A percentile compares a stretch with the other conserved stretches of the same genome.
These are phyloP conservation scores for Trematomus bernacchii DNA, from an alignment of 2,797 vertebrate species.

Conservation along the genomic window DNA sequence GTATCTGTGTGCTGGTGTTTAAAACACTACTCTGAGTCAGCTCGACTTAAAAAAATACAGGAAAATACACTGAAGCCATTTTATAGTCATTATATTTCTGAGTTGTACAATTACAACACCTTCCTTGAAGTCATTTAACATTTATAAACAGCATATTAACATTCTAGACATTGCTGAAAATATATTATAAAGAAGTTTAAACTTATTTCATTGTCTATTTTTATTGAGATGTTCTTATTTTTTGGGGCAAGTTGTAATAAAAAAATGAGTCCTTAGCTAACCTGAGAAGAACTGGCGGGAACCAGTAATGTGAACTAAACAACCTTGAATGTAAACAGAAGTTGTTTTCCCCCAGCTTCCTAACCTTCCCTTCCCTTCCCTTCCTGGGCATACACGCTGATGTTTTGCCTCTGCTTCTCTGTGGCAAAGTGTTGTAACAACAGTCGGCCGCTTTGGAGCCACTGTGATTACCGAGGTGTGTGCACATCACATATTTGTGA, in stretches of 20 bases:
- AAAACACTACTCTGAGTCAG: neutral
- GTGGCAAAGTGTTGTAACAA: conserved; percentile 29
- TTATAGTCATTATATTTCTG: neutral
- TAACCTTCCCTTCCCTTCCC: neutral
- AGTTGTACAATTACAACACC: neutral
- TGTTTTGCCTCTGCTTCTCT: conserved; percentile 34
- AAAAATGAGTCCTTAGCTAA: neutral
- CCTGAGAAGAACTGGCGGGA: neutral
- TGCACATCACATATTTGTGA: conserved; percentile 42
- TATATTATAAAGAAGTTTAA: neutral
- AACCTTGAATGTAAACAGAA: conserved; percentile 41
- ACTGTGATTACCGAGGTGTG: conserved; percentile 44
- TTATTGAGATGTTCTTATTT: too few relatives aligned
- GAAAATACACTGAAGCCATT: neutral
- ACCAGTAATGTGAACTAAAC: conserved; percentile 18
- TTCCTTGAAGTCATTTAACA: neutral
- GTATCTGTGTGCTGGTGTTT: neutral
- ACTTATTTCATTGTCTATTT: neutral
- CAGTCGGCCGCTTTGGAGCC: conserved; percentile 24
- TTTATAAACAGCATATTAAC: conserved; percentile 10
- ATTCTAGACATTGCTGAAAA: neutral
- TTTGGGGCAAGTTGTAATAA: neutral
- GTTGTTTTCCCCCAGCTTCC: conserved; percentile 20
- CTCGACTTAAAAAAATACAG: neutral
- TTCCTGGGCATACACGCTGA: conserved; percentile 21